A percentile compares a stretch with the other conserved stretches of the same genome.
Evolutionary conservation across 2,113 vertebrate species (phyloP).

Genomic region (Amazona vittata): DNA sequence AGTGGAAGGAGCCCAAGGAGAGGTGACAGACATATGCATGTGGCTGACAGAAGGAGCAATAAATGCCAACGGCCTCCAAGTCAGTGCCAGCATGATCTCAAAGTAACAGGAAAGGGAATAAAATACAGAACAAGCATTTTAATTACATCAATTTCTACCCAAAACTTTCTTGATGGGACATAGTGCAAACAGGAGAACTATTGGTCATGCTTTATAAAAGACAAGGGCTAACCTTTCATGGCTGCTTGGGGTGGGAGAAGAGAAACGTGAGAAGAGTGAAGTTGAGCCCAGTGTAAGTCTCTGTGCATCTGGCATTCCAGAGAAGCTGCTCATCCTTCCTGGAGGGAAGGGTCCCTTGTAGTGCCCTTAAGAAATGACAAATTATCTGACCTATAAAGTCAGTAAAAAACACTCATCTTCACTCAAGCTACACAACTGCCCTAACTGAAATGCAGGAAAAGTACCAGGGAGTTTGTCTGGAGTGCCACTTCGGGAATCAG

Average conservation of each 20-base stretch:
- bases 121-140: not conserved
- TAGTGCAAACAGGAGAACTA: constrained; percentile 42
- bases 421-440: not conserved
- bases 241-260: not conserved
- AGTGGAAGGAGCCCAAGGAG: not conserved
- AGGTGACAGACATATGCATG: accelerated
- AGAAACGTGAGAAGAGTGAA: not conserved
- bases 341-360: not conserved
- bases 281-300: not conserved
- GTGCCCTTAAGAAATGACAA: not conserved
- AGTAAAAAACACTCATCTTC: not conserved
- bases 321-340: not conserved
- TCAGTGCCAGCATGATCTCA: not conserved
- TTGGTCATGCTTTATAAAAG: constrained; percentile 35
- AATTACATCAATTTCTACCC: not conserved
- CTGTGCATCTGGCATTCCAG: not conserved
- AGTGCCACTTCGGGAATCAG: not conserved
- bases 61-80: not conserved
- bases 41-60: not conserved
- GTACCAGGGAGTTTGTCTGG: not conserved
- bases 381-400: not conserved
- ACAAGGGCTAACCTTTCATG: not conserved
- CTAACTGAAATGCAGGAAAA: not conserved
- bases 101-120: not conserved
- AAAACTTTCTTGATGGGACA: not conserved